phyloP scores from a whole-genome alignment of 2,113 vertebrate species.

The Marcusenius ussheri region DNA sequence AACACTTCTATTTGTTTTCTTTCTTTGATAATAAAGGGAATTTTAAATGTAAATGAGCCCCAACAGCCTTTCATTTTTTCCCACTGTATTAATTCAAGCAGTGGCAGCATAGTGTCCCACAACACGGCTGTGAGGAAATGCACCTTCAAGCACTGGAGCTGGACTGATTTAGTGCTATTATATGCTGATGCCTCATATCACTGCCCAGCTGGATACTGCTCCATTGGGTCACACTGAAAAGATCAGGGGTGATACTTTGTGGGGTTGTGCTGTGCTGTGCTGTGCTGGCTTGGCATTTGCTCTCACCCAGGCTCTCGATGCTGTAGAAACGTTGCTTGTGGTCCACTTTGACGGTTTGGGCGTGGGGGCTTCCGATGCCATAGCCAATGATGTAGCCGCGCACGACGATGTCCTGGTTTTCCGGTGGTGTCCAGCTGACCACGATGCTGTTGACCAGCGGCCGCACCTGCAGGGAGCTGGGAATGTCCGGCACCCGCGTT shows the following conservation, averaged over 20 bases:
- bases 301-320: conserved; percentile 87
- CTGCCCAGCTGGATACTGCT: background rate
- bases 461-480: conserved; percentile 90
- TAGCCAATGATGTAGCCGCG: conserved; percentile 90
- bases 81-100: conserved; percentile 27
- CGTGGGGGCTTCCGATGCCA: conserved; percentile 88
- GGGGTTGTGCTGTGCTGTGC: background rate
- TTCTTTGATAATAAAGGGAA: conserved; percentile 38
- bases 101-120: background rate
- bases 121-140: background rate
- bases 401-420: conserved; percentile 94
- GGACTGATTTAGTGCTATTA: background rate
- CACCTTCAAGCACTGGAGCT: background rate
- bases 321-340: conserved; percentile 97
- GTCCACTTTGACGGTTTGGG: conserved; percentile 93
- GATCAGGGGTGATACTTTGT: too few relatives aligned
- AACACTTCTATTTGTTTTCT: conserved; percentile 41
- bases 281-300: background rate
- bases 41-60: conserved; percentile 41
- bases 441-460: conserved; percentile 90
- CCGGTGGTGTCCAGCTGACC: conserved; percentile 95
- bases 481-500: conserved; percentile 83
- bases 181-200: background rate
- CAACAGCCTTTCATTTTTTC: conserved; percentile 13
- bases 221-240: background rate